Percentiles rank a stretch among this genome's conserved stretches.
Evolutionary conservation across 1,140 invertebrate species (phyloP).

Genomic region (Carposina sasakii): DNA sequence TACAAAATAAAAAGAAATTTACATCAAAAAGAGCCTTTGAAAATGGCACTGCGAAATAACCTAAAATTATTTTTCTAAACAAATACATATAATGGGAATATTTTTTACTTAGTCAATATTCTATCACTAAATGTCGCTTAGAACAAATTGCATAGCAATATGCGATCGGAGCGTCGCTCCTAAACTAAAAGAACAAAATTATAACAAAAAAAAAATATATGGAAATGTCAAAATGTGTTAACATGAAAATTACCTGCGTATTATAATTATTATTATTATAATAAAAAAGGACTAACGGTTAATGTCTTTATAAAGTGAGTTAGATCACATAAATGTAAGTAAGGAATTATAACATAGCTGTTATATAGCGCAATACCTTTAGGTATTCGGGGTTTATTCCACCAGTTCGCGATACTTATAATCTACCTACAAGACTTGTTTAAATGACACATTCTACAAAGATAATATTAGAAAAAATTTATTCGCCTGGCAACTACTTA

Average conservation of each 20-base stretch:
- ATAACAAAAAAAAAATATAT: constrained; percentile 40
- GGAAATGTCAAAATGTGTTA: constrained; percentile 61
- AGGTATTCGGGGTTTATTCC: too few relatives aligned
- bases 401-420: too few relatives aligned
- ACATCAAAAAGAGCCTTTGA: constrained; percentile 30
- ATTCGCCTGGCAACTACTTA: too few relatives aligned
- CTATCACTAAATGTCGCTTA: constrained; percentile 45
- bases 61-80: constrained; percentile 50
- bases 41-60: constrained; percentile 44
- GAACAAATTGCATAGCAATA: constrained; percentile 34
- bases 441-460: too few relatives aligned
- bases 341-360: constrained; percentile 50
- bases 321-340: constrained; percentile 61
- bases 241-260: constrained; percentile 60
- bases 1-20: constrained; percentile 5
- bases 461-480: too few relatives aligned
- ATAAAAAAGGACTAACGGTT: constrained; percentile 61
- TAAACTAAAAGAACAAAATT: constrained; percentile 36
- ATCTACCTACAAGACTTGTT: too few relatives aligned
- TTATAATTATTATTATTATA: constrained; percentile 52
- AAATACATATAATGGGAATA: constrained; percentile 63
- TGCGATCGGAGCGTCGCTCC: constrained; percentile 20
- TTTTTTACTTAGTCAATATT: constrained; percentile 55
- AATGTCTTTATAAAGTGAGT: constrained; percentile 69
- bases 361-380: too few relatives aligned